These are phyloP conservation scores for Dilophus febrilis DNA, from an alignment of 2,888 invertebrate species.

Conservation along the genomic window DNA sequence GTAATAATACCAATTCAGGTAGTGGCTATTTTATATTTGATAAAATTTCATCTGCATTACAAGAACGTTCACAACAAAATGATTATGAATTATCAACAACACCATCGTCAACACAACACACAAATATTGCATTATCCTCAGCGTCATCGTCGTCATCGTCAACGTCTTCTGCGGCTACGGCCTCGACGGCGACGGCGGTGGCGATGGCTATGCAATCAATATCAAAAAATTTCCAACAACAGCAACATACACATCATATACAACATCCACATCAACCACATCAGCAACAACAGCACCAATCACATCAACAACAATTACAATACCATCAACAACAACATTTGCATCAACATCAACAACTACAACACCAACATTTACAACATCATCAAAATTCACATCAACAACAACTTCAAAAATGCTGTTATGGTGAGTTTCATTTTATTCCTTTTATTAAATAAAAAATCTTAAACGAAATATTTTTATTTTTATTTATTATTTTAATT, in stretches of 20 bases:
- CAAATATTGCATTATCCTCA: conserved; percentile 7
- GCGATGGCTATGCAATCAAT: conserved; percentile 4
- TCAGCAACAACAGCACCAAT: conserved; percentile 2
- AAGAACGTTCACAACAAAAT: conserved; percentile 10
- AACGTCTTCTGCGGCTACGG: conserved; percentile 13
- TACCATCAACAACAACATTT: conserved; percentile 7
- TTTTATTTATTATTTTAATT: background rate
- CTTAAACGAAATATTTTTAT: background rate
- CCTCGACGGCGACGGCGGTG: conserved; percentile 9
- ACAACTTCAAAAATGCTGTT: conserved; percentile 20
- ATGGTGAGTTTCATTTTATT: conserved; percentile 24
- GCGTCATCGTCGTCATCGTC: conserved; percentile 14
- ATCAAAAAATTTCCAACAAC: conserved; percentile 3
- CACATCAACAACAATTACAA: conserved; percentile 3
- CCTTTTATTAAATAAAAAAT: no score
- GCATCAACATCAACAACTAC: conserved; percentile 10
- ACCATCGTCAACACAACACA: no score
- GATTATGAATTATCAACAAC: conserved; percentile 14
- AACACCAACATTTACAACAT: conserved; percentile 9
- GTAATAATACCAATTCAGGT: background rate
- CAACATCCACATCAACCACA: conserved; percentile 16
- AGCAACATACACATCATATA: conserved; percentile 14
- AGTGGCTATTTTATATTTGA: conserved; percentile 12
- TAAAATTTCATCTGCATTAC: conserved; percentile 12
- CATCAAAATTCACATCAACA: conserved; percentile 9